Base-by-base conservation (phyloP, 2,797 vertebrate species). In the Periophthalmus magnuspinnatus region DNA sequence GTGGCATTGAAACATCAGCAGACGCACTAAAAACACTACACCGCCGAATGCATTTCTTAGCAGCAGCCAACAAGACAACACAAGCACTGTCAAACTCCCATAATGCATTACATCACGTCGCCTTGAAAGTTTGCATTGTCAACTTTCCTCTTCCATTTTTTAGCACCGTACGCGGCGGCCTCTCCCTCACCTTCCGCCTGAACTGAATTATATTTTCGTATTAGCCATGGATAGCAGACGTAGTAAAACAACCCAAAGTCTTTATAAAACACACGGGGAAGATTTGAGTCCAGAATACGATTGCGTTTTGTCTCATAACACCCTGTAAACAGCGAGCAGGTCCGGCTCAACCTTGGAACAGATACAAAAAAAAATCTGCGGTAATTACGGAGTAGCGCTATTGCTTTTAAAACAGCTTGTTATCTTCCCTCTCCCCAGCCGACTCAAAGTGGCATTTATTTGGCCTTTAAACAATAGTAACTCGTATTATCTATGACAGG, bases 391-490 rank as follows among this genome's bases (percentile, higher is more conserved):
- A n/a, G 28, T 9, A 70, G 54, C 19, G 48, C 2, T 4, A 55
- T 67, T 52, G 69, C 33, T 69, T 28, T 58, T 70, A 63, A 70
- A 66, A 54, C 69, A 67, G 67, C 33, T 3, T 58, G 54, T 59
- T 72, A 67, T 75, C 48, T 34, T 38, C 69, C 32, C 50, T 3
- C 34, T 71, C 52, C 34, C 73, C 14, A 59, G 70, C 68, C 65
- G n/a, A 61, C 61, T 10, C 50, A 71, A 70, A 56, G 13, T 69
- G 76, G 71, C 71, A 70, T 79, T 81, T 76, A 48, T 78, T 69
- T 78, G 74, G 73, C 80, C 74, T 79, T 72, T 70, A 17, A 68
- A 16, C 45, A 55, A 74, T 70, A 68, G 9, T 19, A 17, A 38
- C 65, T 71, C 47, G 73, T 71, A 34, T 24, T 59, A 65, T 78